Conservation (phyloP, 2,113 vertebrate genomes). For the Strix uralensis region DNA sequence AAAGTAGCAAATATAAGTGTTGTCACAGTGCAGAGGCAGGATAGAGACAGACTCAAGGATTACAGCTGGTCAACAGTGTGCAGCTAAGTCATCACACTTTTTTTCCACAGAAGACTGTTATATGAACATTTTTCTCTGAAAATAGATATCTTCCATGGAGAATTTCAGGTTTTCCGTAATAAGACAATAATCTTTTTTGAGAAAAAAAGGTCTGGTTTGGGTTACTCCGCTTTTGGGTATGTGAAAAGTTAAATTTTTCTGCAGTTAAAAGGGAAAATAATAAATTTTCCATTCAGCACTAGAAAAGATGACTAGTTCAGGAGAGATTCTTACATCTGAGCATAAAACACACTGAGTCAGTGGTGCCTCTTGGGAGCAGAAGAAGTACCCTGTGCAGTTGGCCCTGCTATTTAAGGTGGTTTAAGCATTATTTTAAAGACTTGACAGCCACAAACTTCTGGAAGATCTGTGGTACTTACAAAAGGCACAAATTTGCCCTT, state of each 20-base stretch:
- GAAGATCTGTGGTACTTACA: not conserved
- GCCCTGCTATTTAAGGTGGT: not conserved
- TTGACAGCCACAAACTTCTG: fast-evolving
- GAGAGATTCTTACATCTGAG: not conserved
- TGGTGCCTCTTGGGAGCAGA: not conserved
- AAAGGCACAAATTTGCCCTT: not conserved
- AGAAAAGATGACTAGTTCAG: not conserved
- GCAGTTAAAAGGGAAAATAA: not conserved
- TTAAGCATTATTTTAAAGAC: not conserved
- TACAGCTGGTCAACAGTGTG: not conserved
- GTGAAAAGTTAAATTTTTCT: not conserved
- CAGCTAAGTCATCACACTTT: not conserved
- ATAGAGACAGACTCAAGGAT: not conserved
- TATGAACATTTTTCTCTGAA: not conserved
- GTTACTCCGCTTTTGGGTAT: not conserved
- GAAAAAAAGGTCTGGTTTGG: not conserved
- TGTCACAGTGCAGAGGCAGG: not conserved
- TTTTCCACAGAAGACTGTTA: not conserved
- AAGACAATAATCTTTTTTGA: not conserved
- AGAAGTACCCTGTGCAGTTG: not conserved
- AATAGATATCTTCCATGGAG: not conserved
- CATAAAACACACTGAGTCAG: not conserved
- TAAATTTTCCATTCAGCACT: not conserved
- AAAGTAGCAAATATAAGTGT: not conserved
- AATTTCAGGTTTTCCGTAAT: not conserved